Evolutionary conservation across 2,888 invertebrate genomes (phyloP).

Genomic region (Tipula helvola): DNA sequence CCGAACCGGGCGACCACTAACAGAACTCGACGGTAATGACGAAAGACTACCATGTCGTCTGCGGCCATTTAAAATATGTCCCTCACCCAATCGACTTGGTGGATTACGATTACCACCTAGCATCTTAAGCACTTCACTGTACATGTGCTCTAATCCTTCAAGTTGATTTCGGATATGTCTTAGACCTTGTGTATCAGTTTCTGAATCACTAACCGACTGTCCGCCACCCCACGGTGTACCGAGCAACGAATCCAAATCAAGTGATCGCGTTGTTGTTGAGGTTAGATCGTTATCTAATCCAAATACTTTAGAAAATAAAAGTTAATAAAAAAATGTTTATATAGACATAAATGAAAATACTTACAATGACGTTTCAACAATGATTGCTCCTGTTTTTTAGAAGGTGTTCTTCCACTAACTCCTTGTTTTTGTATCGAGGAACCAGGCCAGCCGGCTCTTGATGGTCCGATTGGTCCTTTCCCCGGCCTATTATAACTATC

Average conservation of each 20-base stretch:
- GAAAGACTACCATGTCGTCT: conserved; percentile 70
- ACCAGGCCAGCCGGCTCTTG: conserved; percentile 21
- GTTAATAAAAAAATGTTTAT: not conserved
- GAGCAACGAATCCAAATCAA: conserved; percentile 65
- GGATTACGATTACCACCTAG: conserved; percentile 31
- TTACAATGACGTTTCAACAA: conserved; percentile 20
- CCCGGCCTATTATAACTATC: conserved; percentile 37
- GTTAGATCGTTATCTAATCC: conserved; percentile 64
- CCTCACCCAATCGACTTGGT: conserved; percentile 13
- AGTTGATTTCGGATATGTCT: conserved; percentile 67
- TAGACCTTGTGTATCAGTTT: conserved; percentile 63
- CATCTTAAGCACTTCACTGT: conserved; percentile 54
- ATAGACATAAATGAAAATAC: not conserved
- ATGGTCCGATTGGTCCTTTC: conserved; percentile 27
- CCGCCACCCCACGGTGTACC: conserved; percentile 42
- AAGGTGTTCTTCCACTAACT: conserved; percentile 13
- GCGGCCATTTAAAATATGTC: conserved; percentile 28
- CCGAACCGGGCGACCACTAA: conserved; percentile 62
- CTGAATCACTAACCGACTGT: conserved; percentile 52
- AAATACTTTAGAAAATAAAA: conserved; percentile 41
- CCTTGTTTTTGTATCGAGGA: conserved; percentile 19
- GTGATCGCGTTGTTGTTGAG: conserved; percentile 62
- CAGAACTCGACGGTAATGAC: conserved; percentile 69
- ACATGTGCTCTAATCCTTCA: conserved; percentile 71
- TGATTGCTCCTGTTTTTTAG: conserved; percentile 20